These are phyloP conservation scores for Mythimna loreyi DNA, from an alignment of 2,888 invertebrate genomes.

Conservation along the genomic window DNA sequence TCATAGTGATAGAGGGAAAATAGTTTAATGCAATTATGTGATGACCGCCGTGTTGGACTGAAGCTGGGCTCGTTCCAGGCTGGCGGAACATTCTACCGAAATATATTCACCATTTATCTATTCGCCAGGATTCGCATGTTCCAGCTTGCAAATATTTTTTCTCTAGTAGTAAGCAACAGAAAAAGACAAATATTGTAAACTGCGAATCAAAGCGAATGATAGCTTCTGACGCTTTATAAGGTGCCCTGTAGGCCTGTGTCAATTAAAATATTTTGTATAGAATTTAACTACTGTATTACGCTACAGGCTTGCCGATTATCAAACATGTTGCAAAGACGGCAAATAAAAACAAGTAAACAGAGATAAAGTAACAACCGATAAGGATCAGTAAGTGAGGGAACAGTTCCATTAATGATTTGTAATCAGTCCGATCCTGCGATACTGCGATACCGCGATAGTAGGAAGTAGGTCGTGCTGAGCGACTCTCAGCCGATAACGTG, in stretches of 20 bases:
- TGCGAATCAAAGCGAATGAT: neutral
- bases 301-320: neutral
- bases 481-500: slow-evolving; percentile 53
- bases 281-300: neutral
- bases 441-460: neutral
- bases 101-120: neutral
- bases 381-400: slow-evolving; percentile 25
- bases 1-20: neutral
- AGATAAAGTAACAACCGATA: slow-evolving; percentile 43
- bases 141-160: neutral
- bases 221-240: too few species aligned
- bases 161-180: neutral
- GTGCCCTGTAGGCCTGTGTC: too few species aligned
- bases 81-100: neutral
- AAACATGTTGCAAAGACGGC: slow-evolving; percentile 12
- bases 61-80: slow-evolving; percentile 28
- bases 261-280: too few species aligned
- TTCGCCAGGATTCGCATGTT: neutral
- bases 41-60: slow-evolving; percentile 27
- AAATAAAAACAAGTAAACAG: slow-evolving; percentile 17
- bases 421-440: slow-evolving; percentile 47
- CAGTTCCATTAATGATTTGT: slow-evolving; percentile 41
- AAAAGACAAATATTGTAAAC: neutral
- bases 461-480: slow-evolving; percentile 53
- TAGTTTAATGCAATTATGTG: too few species aligned